These are phyloP conservation scores for Adelges cooleyi DNA, from an alignment of 1,140 invertebrate genomes.

Conservation along the genomic window DNA sequence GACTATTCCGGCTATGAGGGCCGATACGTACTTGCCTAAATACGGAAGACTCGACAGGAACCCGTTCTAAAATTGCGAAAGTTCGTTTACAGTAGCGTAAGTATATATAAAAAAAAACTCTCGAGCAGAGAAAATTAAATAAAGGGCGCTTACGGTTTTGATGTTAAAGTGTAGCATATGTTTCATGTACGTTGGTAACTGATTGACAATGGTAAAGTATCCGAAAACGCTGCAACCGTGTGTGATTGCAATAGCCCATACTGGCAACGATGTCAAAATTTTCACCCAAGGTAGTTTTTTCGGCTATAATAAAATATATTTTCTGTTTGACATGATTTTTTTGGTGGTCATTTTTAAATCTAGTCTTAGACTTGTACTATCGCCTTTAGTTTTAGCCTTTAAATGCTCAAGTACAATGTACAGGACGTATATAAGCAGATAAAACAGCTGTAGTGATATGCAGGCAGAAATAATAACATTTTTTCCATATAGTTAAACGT, in stretches of 20 bases:
- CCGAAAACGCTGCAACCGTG: slow-evolving; percentile 88
- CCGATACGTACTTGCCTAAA: slow-evolving; percentile 68
- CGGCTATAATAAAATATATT: not conserved
- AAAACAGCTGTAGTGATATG: too few relatives aligned
- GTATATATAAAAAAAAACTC: too few relatives aligned
- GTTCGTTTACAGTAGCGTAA: too few relatives aligned
- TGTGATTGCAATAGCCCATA: slow-evolving; percentile 84
- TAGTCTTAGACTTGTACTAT: too few relatives aligned
- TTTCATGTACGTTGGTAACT: slow-evolving; percentile 88
- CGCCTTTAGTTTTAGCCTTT: too few relatives aligned
- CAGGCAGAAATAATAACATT: too few relatives aligned
- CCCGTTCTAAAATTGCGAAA: slow-evolving; percentile 56
- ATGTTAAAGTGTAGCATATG: slow-evolving; percentile 78
- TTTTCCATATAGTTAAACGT: too few relatives aligned
- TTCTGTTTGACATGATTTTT: too few relatives aligned
- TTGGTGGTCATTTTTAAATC: too few relatives aligned
- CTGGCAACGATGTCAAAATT: slow-evolving; percentile 66
- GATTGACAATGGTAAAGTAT: slow-evolving; percentile 87
- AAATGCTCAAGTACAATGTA: too few relatives aligned
- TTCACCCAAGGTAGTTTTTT: slow-evolving; percentile 61
- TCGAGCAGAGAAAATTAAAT: not conserved
- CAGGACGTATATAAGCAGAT: too few relatives aligned
- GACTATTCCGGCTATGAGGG: slow-evolving; percentile 51
- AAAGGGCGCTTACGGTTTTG: slow-evolving; percentile 52
- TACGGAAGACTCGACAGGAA: slow-evolving; percentile 79